phyloP scores from a whole-genome alignment of 2,797 vertebrate species.

The Anomalospiza imberbis region DNA sequence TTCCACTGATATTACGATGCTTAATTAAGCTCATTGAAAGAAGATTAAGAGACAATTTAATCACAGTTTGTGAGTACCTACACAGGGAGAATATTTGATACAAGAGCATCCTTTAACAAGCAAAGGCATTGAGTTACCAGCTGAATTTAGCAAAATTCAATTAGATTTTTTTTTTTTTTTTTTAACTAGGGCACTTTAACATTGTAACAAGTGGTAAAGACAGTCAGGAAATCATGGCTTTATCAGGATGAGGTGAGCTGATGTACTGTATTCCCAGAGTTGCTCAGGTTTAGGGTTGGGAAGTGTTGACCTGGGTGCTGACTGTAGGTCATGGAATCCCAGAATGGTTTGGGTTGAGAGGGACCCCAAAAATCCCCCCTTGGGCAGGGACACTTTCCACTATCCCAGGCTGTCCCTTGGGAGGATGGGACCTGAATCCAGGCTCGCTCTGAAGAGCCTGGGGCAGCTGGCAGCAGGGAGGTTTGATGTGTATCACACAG shows the following conservation, averaged over 20 bases:
- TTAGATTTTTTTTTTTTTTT: background rate
- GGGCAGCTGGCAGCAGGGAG: background rate
- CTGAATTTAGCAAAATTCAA: background rate
- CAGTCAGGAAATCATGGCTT: background rate
- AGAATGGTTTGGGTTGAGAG: background rate
- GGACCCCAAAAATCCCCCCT: background rate
- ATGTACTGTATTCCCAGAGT: rapidly evolving
- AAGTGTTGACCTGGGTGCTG: background rate
- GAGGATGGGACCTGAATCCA: background rate
- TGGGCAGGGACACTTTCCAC: background rate
- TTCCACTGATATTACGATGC: background rate
- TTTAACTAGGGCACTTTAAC: background rate
- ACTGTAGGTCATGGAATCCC: background rate
- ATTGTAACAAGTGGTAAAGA: background rate
- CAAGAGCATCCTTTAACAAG: background rate
- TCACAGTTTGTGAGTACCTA: conserved; percentile 2
- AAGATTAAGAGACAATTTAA: conserved; percentile 36
- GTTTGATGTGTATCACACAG: background rate
- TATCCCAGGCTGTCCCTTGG: background rate
- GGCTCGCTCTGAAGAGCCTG: background rate
- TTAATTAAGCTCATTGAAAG: conserved; percentile 8
- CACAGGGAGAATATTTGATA: background rate
- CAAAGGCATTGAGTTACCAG: background rate
- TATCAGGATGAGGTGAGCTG: background rate
- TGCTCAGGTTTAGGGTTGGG: background rate